Percentiles rank a stretch among this genome's conserved stretches.
Conservation (phyloP, 2,888 invertebrate genomes). For the Tanytarsus gracilentus region DNA sequence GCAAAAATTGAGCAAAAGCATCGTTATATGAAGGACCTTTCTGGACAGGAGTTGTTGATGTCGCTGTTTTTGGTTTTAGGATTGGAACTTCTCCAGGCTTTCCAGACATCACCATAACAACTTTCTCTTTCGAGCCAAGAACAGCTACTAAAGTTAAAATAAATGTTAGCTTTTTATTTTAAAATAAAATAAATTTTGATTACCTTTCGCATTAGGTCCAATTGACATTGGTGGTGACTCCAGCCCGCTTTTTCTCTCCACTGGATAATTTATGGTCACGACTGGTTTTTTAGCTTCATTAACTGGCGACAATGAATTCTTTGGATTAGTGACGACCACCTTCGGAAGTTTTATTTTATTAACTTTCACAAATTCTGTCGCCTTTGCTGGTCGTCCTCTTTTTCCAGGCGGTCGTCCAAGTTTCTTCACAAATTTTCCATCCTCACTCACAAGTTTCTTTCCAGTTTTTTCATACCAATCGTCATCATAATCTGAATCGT, state of each 20-base stretch:
- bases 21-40: slow-evolving; percentile 8
- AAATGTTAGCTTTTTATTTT: not conserved
- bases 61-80: not conserved
- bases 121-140: not conserved
- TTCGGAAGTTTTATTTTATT: not conserved
- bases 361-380: not conserved
- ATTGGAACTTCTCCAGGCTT: not conserved
- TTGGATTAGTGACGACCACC: not conserved
- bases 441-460: not conserved
- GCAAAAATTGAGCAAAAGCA: slow-evolving; percentile 13
- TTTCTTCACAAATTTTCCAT: slow-evolving; percentile 9
- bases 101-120: slow-evolving; percentile 13
- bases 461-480: slow-evolving; percentile 39
- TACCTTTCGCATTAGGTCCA: too few species aligned
- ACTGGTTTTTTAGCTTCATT: not conserved
- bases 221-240: too few species aligned
- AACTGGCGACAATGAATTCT: not conserved
- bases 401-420: not conserved
- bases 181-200: too few species aligned
- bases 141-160: slow-evolving; percentile 1
- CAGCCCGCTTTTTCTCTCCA: not conserved
- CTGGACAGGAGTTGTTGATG: not conserved
- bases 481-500: slow-evolving; percentile 43
- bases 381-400: not conserved
- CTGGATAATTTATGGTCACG: not conserved